Evolutionary conservation across 2,888 invertebrate species (phyloP).

Genomic region (Dysmachus trigonus): DNA sequence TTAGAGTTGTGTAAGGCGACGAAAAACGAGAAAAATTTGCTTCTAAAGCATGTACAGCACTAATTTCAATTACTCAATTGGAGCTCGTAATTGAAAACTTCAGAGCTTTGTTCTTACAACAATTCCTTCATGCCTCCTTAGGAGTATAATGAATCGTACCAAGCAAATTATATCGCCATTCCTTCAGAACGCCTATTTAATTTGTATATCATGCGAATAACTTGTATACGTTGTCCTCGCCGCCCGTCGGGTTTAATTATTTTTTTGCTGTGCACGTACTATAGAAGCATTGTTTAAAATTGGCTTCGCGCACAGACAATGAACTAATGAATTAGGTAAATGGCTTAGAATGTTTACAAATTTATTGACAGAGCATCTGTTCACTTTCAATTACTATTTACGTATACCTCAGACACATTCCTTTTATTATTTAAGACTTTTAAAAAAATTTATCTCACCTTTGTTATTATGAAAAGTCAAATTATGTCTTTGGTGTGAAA

Average conservation of each 20-base stretch:
- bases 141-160: background rate
- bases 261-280: background rate
- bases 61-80: conserved; percentile 20
- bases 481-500: too few relatives aligned
- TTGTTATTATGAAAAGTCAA: too few relatives aligned
- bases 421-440: too few relatives aligned
- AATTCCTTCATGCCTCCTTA: background rate
- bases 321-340: too few relatives aligned
- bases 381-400: too few relatives aligned
- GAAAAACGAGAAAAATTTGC: background rate
- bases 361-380: too few relatives aligned
- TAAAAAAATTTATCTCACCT: too few relatives aligned
- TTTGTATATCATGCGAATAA: background rate
- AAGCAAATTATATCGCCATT: background rate
- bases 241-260: background rate
- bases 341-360: background rate
- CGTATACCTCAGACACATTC: too few relatives aligned
- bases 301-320: too few relatives aligned
- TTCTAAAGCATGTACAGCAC: background rate
- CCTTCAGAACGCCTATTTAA: background rate
- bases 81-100: background rate
- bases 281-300: background rate
- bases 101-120: background rate
- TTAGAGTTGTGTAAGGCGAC: background rate
- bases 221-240: background rate